Conservation (phyloP, 2,113 vertebrate species). For the Monopterus albus region DNA sequence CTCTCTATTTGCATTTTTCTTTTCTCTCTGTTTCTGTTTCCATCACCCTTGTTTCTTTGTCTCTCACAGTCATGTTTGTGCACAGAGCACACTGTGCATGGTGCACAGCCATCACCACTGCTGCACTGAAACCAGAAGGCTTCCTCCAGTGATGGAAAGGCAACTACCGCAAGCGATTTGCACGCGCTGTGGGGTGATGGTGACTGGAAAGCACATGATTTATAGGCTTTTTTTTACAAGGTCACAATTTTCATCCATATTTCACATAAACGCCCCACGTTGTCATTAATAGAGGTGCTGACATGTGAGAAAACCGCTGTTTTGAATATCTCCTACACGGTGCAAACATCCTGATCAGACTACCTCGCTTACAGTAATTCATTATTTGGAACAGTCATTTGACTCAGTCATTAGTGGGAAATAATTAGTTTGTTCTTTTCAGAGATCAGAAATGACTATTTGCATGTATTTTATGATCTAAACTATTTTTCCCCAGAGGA, state of each 20-base stretch:
- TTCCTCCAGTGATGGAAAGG: conserved; percentile 36
- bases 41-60: background rate
- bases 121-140: conserved; percentile 49
- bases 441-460: conserved; percentile 18
- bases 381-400: conserved; percentile 41
- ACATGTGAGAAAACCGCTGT: conserved; percentile 33
- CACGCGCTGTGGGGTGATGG: conserved; percentile 5
- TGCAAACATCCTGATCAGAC: conserved; percentile 24
- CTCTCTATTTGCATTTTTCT: background rate
- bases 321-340: conserved; percentile 49
- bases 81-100: conserved; percentile 31
- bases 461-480: conserved; percentile 14
- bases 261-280: conserved; percentile 49
- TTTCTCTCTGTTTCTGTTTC: conserved; percentile 15
- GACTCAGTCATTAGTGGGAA: conserved; percentile 64
- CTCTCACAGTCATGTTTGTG: background rate
- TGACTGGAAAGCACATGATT: conserved; percentile 59
- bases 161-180: conserved; percentile 35
- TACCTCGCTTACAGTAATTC: conserved; percentile 61
- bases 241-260: background rate
- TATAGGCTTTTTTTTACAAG: conserved; percentile 4
- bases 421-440: conserved; percentile 43
- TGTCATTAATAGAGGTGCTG: background rate
- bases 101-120: conserved; percentile 4
- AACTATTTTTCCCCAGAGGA: conserved; percentile 52